phyloP scores from a whole-genome alignment of 2,888 invertebrate genomes.

The Bhutanitis thaidina region DNA sequence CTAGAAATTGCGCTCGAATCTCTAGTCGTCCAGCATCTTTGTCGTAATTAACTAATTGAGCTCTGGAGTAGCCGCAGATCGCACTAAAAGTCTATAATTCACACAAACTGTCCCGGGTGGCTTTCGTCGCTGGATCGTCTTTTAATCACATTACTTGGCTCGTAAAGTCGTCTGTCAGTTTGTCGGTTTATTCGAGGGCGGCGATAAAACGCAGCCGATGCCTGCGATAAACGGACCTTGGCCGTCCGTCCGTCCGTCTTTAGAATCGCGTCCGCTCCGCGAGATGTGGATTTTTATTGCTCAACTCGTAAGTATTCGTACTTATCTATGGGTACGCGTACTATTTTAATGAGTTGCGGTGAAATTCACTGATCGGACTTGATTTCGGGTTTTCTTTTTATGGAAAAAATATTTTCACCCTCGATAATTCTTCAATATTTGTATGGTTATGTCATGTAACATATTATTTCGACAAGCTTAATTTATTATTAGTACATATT shows the following conservation, averaged over 20 bases:
- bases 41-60: neutral
- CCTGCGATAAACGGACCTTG: constrained; percentile 1
- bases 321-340: no score
- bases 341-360: no score
- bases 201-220: constrained; percentile 16
- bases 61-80: neutral
- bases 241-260: neutral
- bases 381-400: no score
- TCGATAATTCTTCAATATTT: no score
- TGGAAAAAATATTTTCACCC: no score
- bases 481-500: no score
- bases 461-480: no score
- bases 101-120: neutral
- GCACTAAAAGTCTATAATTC: neutral
- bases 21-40: no score
- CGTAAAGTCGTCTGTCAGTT: constrained; percentile 14
- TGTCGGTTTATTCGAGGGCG: constrained; percentile 6
- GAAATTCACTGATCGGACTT: no score
- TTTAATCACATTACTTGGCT: constrained; percentile 17
- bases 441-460: no score
- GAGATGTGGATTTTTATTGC: neutral
- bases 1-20: no score
- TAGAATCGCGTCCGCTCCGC: neutral
- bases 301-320: no score
- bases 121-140: neutral